Conservation (phyloP, 2,113 vertebrate species). For the Naja naja region DNA sequence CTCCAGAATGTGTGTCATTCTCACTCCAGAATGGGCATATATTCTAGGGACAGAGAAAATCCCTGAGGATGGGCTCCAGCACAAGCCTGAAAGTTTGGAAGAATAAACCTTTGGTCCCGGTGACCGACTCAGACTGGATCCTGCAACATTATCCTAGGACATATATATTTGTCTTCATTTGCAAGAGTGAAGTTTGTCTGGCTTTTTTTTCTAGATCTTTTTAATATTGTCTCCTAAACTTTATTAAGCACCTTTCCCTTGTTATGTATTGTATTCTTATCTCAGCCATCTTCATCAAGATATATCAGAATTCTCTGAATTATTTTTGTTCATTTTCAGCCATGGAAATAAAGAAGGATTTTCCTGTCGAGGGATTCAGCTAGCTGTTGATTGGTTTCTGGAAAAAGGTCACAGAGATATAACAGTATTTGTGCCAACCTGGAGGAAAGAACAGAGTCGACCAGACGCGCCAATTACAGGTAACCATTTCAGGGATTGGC, state of each 20-base stretch:
- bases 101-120: background rate
- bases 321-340: conserved; percentile 73
- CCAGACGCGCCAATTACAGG: conserved; percentile 97
- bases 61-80: background rate
- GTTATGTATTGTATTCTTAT: background rate
- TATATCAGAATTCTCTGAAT: background rate
- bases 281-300: background rate
- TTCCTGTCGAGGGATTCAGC: conserved; percentile 94
- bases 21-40: background rate
- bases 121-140: background rate
- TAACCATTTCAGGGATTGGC: conserved; percentile 50
- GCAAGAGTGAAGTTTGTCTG: background rate
- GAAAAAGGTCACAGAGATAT: conserved; percentile 98
- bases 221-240: background rate
- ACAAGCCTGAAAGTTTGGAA: too few relatives aligned
- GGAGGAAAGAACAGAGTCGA: conserved; percentile 97
- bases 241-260: background rate
- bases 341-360: conserved; percentile 99
- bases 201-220: background rate
- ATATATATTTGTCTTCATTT: background rate
- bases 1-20: background rate
- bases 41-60: background rate
- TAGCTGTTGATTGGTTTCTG: conserved; percentile 96
- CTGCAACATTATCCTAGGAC: background rate
- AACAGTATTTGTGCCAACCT: conserved; percentile 96